phyloP scores from a whole-genome alignment of 1,140 invertebrate genomes.

The Nilaparvata lugens region DNA sequence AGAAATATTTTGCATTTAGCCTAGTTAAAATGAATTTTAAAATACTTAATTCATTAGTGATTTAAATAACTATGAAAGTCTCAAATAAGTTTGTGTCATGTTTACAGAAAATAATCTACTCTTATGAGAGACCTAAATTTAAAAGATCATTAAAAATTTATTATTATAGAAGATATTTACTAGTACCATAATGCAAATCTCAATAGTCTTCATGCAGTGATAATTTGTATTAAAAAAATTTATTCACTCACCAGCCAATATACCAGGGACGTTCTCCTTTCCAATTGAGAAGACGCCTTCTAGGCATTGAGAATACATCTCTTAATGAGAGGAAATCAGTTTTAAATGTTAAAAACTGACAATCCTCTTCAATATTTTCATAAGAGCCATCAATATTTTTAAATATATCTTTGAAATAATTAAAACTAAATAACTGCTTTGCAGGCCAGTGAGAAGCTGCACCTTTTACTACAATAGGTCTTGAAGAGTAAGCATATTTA shows the following conservation, averaged over 20 bases:
- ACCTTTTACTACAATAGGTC: slow-evolving; percentile 70
- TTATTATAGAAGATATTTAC: too few species aligned
- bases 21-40: too few species aligned
- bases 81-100: too few species aligned
- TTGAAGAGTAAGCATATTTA: slow-evolving; percentile 62
- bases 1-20: too few species aligned
- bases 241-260: slow-evolving; percentile 71
- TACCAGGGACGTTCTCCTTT: slow-evolving; percentile 70
- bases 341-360: slow-evolving; percentile 85
- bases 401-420: slow-evolving; percentile 72
- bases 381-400: slow-evolving; percentile 50
- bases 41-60: too few species aligned
- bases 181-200: too few species aligned
- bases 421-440: slow-evolving; percentile 53
- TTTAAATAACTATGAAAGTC: too few species aligned
- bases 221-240: too few species aligned
- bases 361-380: slow-evolving; percentile 60
- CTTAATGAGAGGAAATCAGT: slow-evolving; percentile 67
- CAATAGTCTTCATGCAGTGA: too few species aligned
- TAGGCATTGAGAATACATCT: slow-evolving; percentile 70
- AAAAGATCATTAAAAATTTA: too few species aligned
- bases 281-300: slow-evolving; percentile 49
- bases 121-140: too few species aligned
- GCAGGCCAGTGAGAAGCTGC: slow-evolving; percentile 71
- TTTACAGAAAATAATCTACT: too few species aligned